Percentiles rank a stretch among this genome's conserved stretches.
Evolutionary conservation across 2,888 invertebrate genomes (phyloP).

Genomic region (Ophion ellenae): DNA sequence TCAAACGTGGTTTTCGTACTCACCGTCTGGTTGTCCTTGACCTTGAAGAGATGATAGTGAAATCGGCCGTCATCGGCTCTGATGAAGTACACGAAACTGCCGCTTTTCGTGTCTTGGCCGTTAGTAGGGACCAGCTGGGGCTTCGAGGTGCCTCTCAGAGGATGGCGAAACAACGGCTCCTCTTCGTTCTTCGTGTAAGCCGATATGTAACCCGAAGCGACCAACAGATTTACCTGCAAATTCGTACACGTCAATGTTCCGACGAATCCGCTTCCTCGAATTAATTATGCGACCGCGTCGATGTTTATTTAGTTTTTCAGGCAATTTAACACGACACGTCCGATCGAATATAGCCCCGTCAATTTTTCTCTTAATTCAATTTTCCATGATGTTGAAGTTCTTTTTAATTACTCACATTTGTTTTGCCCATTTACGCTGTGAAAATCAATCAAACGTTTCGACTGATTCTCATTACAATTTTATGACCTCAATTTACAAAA

Average conservation of each 20-base stretch:
- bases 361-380: too few relatives aligned
- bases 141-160: conserved; percentile 77
- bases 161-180: conserved; percentile 79
- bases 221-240: conserved; percentile 89
- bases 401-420: too few relatives aligned
- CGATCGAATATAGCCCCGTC: too few relatives aligned
- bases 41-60: conserved; percentile 90
- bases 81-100: conserved; percentile 88
- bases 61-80: conserved; percentile 90
- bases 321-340: too few relatives aligned
- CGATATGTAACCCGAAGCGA: conserved; percentile 87
- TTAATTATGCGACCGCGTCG: not conserved
- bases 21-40: conserved; percentile 88
- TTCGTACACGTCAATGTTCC: not conserved
- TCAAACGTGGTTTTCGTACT: conserved; percentile 80
- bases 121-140: conserved; percentile 83
- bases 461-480: too few relatives aligned
- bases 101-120: conserved; percentile 86
- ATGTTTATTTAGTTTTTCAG: not conserved
- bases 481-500: too few relatives aligned
- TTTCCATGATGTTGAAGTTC: too few relatives aligned
- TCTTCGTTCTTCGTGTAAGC: conserved; percentile 77
- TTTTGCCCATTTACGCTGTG: too few relatives aligned
- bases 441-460: too few relatives aligned
- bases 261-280: not conserved